Percentiles rank a stretch among this genome's conserved stretches.
These are phyloP conservation scores for Percopsis transmontana DNA, from an alignment of 2,113 vertebrate genomes.

Conservation along the genomic window DNA sequence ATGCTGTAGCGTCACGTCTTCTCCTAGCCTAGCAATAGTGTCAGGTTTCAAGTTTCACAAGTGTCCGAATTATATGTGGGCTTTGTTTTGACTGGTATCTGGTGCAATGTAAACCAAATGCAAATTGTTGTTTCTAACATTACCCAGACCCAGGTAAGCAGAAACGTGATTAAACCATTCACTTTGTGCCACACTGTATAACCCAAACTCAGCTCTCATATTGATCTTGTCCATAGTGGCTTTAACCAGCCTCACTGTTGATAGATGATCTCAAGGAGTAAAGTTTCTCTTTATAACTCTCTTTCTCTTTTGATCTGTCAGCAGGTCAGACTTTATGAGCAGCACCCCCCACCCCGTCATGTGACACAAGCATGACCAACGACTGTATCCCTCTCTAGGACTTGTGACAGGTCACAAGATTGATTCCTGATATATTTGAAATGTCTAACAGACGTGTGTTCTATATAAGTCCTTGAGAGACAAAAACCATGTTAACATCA, in stretches of 20 bases:
- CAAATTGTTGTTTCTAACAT: no score
- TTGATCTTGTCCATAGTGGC: not conserved
- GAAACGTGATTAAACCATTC: not conserved
- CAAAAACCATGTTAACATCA: not conserved
- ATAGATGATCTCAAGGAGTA: constrained; percentile 8
- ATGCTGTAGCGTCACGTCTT: no score
- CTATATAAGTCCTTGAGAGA: not conserved
- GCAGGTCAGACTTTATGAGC: constrained; percentile 7
- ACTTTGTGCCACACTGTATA: not conserved
- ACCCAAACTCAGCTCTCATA: not conserved
- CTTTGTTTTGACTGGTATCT: no score
- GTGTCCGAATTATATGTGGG: no score
- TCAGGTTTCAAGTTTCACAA: no score
- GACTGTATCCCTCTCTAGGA: not conserved
- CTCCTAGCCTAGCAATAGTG: no score
- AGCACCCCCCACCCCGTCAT: not conserved
- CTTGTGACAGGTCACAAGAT: not conserved
- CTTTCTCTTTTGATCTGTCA: not conserved
- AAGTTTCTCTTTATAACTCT: constrained; percentile 5
- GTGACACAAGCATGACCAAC: constrained; percentile 5
- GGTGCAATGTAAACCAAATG: no score
- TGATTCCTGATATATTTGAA: not conserved
- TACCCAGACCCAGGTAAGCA: not conserved
- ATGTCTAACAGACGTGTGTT: not conserved
- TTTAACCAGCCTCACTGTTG: constrained; percentile 11